Conservation (phyloP, 1,140 invertebrate species). For the Conopomorpha cramerella region DNA sequence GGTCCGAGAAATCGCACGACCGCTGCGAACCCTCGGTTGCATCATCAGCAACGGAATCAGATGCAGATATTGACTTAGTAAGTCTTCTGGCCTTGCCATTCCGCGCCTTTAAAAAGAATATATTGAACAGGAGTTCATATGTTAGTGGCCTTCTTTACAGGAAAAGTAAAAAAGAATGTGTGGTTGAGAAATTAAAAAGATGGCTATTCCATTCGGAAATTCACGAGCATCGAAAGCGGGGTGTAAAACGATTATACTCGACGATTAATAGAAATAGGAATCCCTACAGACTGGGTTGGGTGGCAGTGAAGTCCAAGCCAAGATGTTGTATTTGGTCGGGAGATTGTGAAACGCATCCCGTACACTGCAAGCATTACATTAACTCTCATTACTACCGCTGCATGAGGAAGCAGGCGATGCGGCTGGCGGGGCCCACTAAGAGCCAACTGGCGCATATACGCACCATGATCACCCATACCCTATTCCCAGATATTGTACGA, state of each 20-base stretch:
- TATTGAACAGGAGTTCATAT: conserved; percentile 17
- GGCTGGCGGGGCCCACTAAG: conserved; percentile 23
- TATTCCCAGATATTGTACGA: conserved; percentile 3
- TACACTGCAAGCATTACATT: conserved; percentile 19
- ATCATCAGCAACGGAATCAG: neutral
- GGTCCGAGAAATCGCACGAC: too few species aligned
- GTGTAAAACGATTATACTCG: conserved; percentile 20
- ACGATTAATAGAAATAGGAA: conserved; percentile 20
- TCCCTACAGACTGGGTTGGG: conserved; percentile 29
- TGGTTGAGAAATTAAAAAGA: neutral
- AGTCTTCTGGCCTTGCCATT: conserved; percentile 14
- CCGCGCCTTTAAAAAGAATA: conserved; percentile 21
- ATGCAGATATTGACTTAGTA: neutral
- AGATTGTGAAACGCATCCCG: neutral
- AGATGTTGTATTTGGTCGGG: conserved; percentile 1
- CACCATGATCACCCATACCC: conserved; percentile 4
- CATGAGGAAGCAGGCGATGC: conserved; percentile 27
- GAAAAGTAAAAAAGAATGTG: conserved; percentile 9
- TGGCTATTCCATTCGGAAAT: conserved; percentile 16
- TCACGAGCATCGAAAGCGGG: conserved; percentile 18
- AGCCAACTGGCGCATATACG: conserved; percentile 15
- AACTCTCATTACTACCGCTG: conserved; percentile 29
- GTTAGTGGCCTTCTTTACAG: conserved; percentile 7
- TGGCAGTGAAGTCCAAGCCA: conserved; percentile 2
- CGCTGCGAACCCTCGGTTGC: conserved; percentile 5